Conservation (phyloP, 2,888 invertebrate genomes). For the Fragum whitleyi region DNA sequence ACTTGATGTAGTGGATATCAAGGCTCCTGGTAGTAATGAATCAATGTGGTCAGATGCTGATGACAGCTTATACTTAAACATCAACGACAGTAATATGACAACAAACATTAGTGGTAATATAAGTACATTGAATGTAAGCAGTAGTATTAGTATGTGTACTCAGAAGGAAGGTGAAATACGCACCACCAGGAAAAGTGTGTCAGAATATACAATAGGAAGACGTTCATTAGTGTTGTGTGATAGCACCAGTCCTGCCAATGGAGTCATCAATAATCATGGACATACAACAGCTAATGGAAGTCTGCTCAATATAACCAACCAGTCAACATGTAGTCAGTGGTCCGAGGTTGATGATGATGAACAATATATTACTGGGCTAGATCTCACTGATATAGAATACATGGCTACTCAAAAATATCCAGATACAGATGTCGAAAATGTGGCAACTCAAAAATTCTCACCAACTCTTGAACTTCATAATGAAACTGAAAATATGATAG, state of each 20-base stretch:
- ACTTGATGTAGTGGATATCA: slow-evolving; percentile 13
- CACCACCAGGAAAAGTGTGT: too few relatives aligned
- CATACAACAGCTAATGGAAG: too few relatives aligned
- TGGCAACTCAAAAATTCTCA: too few relatives aligned
- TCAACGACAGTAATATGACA: slow-evolving; percentile 24
- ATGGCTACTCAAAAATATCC: slow-evolving; percentile 35
- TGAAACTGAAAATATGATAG: background rate
- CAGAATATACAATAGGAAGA: too few relatives aligned
- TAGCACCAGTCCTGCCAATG: too few relatives aligned
- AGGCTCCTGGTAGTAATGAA: slow-evolving; percentile 52
- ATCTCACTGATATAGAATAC: slow-evolving; percentile 49
- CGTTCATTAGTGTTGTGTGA: too few relatives aligned
- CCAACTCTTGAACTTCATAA: background rate
- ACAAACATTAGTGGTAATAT: too few relatives aligned
- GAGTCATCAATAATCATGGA: too few relatives aligned
- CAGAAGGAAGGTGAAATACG: too few relatives aligned
- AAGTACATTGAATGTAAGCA: too few relatives aligned
- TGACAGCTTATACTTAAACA: slow-evolving; percentile 57
- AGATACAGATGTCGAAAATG: background rate
- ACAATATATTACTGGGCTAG: slow-evolving; percentile 44
- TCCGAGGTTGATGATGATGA: slow-evolving; percentile 61
- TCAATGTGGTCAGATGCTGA: slow-evolving; percentile 66
- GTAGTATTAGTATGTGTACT: too few relatives aligned
- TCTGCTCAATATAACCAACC: background rate
- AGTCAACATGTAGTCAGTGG: slow-evolving; percentile 57